Evolutionary conservation across 2,113 vertebrate species (phyloP).

Genomic region (Tachysurus fulvidraco): DNA sequence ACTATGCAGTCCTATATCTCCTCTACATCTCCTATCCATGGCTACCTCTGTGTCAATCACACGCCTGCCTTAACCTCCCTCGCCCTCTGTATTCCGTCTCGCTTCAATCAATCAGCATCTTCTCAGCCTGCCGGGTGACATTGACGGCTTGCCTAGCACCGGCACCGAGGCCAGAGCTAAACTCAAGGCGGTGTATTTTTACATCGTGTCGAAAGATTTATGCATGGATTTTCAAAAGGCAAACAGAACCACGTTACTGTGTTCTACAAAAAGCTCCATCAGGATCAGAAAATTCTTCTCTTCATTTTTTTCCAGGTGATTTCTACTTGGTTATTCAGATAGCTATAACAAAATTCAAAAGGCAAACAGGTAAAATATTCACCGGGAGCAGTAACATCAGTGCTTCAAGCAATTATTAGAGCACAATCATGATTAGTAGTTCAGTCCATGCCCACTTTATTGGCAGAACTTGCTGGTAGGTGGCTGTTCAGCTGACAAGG

Average conservation of each 20-base stretch:
- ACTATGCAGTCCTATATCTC: constrained; percentile 53
- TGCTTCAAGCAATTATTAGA: constrained; percentile 7
- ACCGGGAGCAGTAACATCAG: background rate
- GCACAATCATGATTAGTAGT: background rate
- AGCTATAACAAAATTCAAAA: background rate
- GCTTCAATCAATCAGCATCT: constrained; percentile 73
- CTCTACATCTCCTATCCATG: constrained; percentile 47
- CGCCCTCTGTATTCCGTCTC: constrained; percentile 62
- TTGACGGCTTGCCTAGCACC: constrained; percentile 68
- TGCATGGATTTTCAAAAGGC: constrained; percentile 6
- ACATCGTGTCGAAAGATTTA: constrained; percentile 21
- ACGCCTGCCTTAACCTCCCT: constrained; percentile 62
- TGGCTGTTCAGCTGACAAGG: constrained; percentile 35
- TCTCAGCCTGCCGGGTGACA: constrained; percentile 58
- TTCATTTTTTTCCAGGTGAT: background rate
- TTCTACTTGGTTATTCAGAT: background rate
- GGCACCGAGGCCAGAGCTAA: constrained; percentile 58
- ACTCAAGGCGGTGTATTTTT: constrained; percentile 26
- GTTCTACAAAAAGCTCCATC: background rate
- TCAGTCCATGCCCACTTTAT: background rate
- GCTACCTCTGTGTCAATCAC: constrained; percentile 71
- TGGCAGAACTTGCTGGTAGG: constrained; percentile 23
- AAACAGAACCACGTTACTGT: background rate
- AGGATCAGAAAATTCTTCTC: background rate
- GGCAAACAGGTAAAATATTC: background rate